Base-by-base conservation (phyloP, 37 sponge, comb jelly and placozoan species). In the Agelas oroides region DNA sequence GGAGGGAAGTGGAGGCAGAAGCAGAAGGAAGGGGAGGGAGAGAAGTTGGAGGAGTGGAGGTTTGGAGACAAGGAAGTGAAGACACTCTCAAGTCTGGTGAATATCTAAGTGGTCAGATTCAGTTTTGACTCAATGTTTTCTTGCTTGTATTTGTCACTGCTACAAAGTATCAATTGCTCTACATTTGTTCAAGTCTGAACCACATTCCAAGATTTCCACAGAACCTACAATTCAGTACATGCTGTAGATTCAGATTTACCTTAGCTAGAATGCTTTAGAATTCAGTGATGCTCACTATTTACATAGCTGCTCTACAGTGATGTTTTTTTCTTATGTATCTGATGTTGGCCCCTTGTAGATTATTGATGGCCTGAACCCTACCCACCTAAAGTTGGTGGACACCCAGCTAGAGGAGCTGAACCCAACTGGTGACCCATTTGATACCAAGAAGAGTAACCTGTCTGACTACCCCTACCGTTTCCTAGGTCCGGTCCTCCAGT, bases 401-500 rank as follows among this genome's bases (percentile, higher is more conserved):
- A 2, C 68, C 60, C 52, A 73, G 37, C 65, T 87, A 80, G 70
- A 80, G 58, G 67, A 53, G 58, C 27, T 75, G 35, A 72, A 63
- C 11, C 53, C n/a, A 0, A 30, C 40, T 24, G 55, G 27, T 17
- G 15, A 58, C 23, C 71, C 46, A 8, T 46, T 46, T 46, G 46
- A 46, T 46, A 46, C 3, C 46, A 3, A 46, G 46, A 3, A 3
- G 6, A 46, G 46, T 8, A 46, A 46, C 46, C 46, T 46, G 64
- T 36, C 5, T 37, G 66, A 37, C 21, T 69, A 69, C 55, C 66
- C 84, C 46, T 74, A 75, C 27, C 84, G 57, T 41, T 75, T 57
- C 76, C 75, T 84, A 18, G 56, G 76, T 12, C 41, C 28, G 13
- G 75, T 75, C n/a, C 67, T 84, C 55, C 76, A 75, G 39, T 86